Evolutionary conservation across 2,797 vertebrate species (phyloP).

Genomic region (Muscicapa striata): DNA sequence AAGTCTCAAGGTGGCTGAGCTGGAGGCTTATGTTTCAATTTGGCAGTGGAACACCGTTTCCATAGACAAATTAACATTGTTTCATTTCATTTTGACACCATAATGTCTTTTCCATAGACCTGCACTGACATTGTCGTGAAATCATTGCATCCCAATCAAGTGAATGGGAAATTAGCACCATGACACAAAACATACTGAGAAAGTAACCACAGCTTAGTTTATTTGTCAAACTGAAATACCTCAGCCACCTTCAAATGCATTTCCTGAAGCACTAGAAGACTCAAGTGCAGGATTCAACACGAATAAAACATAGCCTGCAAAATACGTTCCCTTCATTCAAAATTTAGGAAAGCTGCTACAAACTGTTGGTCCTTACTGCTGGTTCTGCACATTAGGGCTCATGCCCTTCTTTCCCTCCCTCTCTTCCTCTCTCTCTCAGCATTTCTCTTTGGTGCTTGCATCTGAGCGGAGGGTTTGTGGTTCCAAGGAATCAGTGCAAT

Average conservation of each 20-base stretch:
- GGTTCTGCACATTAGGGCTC: background rate
- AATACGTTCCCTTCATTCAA: background rate
- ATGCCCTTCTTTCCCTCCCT: background rate
- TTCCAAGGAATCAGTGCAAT: background rate
- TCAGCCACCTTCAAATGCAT: background rate
- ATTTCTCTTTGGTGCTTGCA: background rate
- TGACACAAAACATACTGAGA: conserved; percentile 54
- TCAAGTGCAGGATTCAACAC: background rate
- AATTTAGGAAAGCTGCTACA: conserved; percentile 4
- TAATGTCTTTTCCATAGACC: conserved; percentile 75
- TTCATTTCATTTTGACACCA: conserved; percentile 66
- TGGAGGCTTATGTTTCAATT: conserved; percentile 60
- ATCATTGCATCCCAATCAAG: conserved; percentile 65
- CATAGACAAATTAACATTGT: conserved; percentile 71
- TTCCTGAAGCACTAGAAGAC: conserved; percentile 27
- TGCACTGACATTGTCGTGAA: conserved; percentile 63
- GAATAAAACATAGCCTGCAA: background rate
- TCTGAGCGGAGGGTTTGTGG: background rate
- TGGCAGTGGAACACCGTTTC: conserved; percentile 60
- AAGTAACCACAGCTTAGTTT: conserved; percentile 47
- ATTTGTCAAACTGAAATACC: conserved; percentile 49
- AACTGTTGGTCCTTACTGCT: background rate
- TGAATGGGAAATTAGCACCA: conserved; percentile 45
- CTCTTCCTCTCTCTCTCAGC: background rate
- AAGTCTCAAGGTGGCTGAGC: conserved; percentile 59